Base-by-base conservation (phyloP, 2,797 vertebrate genomes). In the Leontocebus nigricollis region DNA sequence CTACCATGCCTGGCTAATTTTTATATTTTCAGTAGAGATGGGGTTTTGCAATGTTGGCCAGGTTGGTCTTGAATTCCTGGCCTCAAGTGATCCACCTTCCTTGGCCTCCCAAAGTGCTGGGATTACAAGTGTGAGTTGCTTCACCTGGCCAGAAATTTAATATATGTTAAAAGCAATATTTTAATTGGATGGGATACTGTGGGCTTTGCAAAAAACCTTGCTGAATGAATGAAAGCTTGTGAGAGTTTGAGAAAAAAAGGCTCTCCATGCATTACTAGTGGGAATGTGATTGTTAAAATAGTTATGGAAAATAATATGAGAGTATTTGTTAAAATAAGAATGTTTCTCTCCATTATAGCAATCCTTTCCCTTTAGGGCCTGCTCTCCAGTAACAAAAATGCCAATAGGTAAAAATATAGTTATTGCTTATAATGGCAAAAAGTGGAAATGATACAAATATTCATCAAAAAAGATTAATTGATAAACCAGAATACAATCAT, bases 261-360 rank as follows among this genome's bases (percentile, higher is more conserved):
- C 33, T 19, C 10, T 48, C 19, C 12, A 1, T 36, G 24, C 19
- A 14, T 11, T 24, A 10, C 36, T 17, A 30, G 33, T 59, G 59
- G 33, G 24, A 72, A 59, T 26, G 19, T 24, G 50, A 24, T 8
- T 41, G 55, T n/a, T 44, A 10, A 50, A 76, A 19, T 4, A 52
- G 27, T 76, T 73, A n/a, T 0, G 17, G 27, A 41, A 41, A 41
- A 15, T 9, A 24, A 17, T 1, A 3, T 2, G 10, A 15, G n/a
- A 27, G 41, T 14, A 61, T 77, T 75, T 50, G 7, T 64, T n/a
- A 41, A 73, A 39, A 19, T 67, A 39, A 81, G n/a, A 64, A 48
- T n/a, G 26, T 33, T 15, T n/a, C 33, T 27, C 44, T 84, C 33
- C 15, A 41, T 13, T 12, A 26, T 13, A 41, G 9, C 12, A 19